Evolutionary conservation across 1,140 invertebrate species (phyloP), one percentile per base, ranked within the genome.

Genomic region (Vanessa tameamea): DNA sequence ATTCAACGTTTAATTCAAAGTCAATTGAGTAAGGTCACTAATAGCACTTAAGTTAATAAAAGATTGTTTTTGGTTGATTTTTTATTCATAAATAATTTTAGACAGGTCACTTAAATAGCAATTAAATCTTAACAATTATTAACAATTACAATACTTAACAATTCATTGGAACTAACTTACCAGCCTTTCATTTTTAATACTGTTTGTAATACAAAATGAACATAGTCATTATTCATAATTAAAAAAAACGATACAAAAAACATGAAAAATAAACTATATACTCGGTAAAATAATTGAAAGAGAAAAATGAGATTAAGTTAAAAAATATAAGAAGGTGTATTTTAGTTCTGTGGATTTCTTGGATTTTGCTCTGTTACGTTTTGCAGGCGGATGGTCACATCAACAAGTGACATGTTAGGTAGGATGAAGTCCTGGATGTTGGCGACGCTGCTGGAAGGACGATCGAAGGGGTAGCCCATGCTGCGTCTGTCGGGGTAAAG

Each of bases 381-480:
- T 37, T 81, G 79, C 23, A 86, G 77, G 0, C 75, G 75, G 66
- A 95, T 94, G 43, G 82, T 91, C 59, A 94, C 82, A 72, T 94
- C 93, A 51, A 89, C 87, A 23, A 93, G 88, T 47, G 85, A 83
- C 94, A 94, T 94, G 80, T 94, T 94, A 7, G 89, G 79, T n/a
- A 90, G 90, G 20, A 92, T 81, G 78, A 96, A 94, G 76, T 95
- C 93, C n/a, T 90, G 87, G 48, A 96, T 87, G 63, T 90, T 94
- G 47, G 91, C 86, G 15, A 94, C 95, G 43, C 92, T 93, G 78
- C 83, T 80, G 1, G 88, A 83, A 6, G 93, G 93, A 26, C 95
- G 92, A 86, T 96, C 95, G 92, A 96, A 96, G 37, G 95, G 95
- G 87, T 93, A 96, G 69, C 95, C 95, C 95, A 96, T 96, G 59